Evolutionary conservation across 2,888 invertebrate species (phyloP).

Genomic region (Pristionchus entomophagus): DNA sequence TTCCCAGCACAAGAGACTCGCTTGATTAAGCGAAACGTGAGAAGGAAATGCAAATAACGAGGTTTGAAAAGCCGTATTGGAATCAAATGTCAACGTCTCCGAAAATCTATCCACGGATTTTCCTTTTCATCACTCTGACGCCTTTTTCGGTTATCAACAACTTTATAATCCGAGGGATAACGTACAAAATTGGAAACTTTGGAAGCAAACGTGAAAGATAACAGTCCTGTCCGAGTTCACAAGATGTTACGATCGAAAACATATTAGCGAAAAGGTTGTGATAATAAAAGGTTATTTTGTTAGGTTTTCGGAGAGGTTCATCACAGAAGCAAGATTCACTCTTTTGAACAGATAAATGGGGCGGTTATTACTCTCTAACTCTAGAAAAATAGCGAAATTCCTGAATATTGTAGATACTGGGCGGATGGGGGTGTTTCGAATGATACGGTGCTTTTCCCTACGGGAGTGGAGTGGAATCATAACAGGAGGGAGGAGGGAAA

Average conservation of each 20-base stretch:
- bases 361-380: conserved; percentile 10
- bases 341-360: background rate
- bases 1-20: too few species aligned
- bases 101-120: too few species aligned
- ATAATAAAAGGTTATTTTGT: background rate
- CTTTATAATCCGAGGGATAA: background rate
- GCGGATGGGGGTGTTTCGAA: background rate
- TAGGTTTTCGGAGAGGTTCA: background rate
- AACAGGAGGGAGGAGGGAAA: background rate
- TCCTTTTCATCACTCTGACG: too few species aligned
- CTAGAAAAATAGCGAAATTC: background rate
- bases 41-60: too few species aligned
- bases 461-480: background rate
- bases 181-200: background rate
- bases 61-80: too few species aligned
- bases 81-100: too few species aligned
- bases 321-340: background rate
- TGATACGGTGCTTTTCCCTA: conserved; percentile 1
- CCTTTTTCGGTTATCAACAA: background rate
- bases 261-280: background rate
- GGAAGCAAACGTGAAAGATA: conserved; percentile 14
- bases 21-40: too few species aligned
- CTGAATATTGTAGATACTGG: background rate
- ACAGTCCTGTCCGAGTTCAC: background rate
- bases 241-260: background rate